Evolutionary conservation across 2,113 vertebrate genomes (phyloP).

Genomic region (Ploceus nigricollis): DNA sequence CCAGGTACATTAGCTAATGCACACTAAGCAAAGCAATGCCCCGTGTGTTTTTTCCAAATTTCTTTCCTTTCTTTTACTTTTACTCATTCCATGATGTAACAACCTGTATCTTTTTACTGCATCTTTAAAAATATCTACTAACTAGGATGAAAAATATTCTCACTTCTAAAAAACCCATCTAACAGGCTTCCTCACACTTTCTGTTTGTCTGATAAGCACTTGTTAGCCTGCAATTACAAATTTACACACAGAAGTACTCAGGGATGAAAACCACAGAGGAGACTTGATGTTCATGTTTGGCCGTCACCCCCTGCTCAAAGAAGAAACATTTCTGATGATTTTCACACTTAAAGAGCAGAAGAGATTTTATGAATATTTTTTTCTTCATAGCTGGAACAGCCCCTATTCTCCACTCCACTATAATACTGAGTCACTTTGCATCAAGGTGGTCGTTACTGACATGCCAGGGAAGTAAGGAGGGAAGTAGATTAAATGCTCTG

Average conservation of each 20-base stretch:
- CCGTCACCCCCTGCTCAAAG: accelerated
- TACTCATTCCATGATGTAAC: not conserved
- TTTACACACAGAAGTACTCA: not conserved
- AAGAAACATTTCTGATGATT: not conserved
- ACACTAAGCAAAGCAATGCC: not conserved
- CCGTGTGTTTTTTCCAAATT: not conserved
- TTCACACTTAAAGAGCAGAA: not conserved
- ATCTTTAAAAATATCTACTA: not conserved
- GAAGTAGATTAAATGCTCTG: not conserved
- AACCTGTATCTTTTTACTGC: not conserved
- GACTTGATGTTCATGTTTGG: not conserved
- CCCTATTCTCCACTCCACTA: not conserved
- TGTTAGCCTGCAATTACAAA: not conserved
- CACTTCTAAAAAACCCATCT: not conserved
- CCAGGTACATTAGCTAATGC: not conserved
- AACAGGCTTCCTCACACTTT: not conserved
- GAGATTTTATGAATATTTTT: conserved; percentile 37
- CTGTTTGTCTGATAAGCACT: not conserved
- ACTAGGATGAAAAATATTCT: not conserved
- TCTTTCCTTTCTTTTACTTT: not conserved
- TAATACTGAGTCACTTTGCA: conserved; percentile 4
- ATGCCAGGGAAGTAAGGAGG: not conserved
- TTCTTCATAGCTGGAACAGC: conserved; percentile 4
- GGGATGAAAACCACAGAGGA: not conserved
- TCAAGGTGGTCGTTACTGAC: not conserved